Conservation (phyloP, 2,797 vertebrate genomes). For the Rachycentron canadum region DNA sequence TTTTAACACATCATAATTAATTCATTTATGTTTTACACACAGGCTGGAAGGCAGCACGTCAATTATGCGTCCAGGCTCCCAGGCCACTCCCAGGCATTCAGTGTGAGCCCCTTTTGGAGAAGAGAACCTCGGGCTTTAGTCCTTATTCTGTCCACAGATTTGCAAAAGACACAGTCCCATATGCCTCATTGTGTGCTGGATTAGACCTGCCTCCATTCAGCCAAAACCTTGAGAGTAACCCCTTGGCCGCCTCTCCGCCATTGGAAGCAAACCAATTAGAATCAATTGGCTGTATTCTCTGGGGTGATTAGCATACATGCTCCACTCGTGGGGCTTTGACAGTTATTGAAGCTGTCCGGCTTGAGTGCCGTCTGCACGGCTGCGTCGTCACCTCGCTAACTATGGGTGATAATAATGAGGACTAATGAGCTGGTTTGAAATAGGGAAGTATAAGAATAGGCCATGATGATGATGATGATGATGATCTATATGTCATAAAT, state of each 20-base stretch:
- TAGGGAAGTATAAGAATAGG: slow-evolving; percentile 13
- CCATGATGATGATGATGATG: no score
- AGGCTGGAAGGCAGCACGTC: slow-evolving; percentile 44
- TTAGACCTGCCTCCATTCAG: slow-evolving; percentile 74
- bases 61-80: slow-evolving; percentile 57
- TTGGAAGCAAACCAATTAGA: slow-evolving; percentile 80
- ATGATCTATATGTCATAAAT: slow-evolving; percentile 36
- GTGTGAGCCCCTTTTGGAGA: slow-evolving; percentile 54
- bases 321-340: slow-evolving; percentile 68
- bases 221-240: slow-evolving; percentile 65
- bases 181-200: slow-evolving; percentile 76
- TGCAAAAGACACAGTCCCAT: slow-evolving; percentile 77
- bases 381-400: slow-evolving; percentile 61
- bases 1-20: slow-evolving; percentile 55
- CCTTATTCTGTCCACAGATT: slow-evolving; percentile 65
- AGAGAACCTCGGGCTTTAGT: slow-evolving; percentile 58
- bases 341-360: slow-evolving; percentile 75
- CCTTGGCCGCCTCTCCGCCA: slow-evolving; percentile 65
- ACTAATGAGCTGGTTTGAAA: slow-evolving; percentile 67
- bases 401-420: slow-evolving; percentile 63
- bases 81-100: slow-evolving; percentile 64
- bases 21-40: slow-evolving; percentile 62
- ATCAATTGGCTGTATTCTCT: slow-evolving; percentile 79
- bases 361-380: slow-evolving; percentile 59
- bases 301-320: slow-evolving; percentile 81